Percentiles rank a stretch among this genome's conserved stretches.
Evolutionary conservation across 2,888 invertebrate species (phyloP).

Genomic region (Penaeus monodon): DNA sequence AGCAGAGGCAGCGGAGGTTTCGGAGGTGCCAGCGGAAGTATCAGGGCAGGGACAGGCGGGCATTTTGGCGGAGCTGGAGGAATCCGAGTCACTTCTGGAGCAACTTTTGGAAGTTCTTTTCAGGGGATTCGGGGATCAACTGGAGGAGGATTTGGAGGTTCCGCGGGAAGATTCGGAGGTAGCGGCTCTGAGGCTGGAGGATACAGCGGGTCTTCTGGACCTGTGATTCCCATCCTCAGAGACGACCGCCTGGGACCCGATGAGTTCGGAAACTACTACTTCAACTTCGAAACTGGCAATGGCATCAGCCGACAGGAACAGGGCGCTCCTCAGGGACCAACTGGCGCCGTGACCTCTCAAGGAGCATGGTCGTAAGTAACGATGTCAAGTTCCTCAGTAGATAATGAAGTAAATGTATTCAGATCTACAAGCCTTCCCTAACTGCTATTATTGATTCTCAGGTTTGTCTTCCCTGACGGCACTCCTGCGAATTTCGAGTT

Average conservation of each 20-base stretch:
- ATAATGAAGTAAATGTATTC: not conserved
- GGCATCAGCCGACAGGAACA: slow-evolving; percentile 29
- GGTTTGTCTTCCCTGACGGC: slow-evolving; percentile 46
- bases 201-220: slow-evolving; percentile 28
- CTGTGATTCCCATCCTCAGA: slow-evolving; percentile 31
- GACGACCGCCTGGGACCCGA: slow-evolving; percentile 31
- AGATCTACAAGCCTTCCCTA: not conserved
- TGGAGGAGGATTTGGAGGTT: slow-evolving; percentile 35
- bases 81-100: no score
- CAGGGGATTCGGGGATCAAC: slow-evolving; percentile 26
- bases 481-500: slow-evolving; percentile 40
- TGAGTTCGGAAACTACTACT: slow-evolving; percentile 24
- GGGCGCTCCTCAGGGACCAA: slow-evolving; percentile 23
- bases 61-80: no score
- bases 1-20: no score
- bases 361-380: slow-evolving; percentile 28
- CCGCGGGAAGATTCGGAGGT: slow-evolving; percentile 11
- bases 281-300: slow-evolving; percentile 28
- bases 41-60: no score
- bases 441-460: not conserved
- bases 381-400: not conserved
- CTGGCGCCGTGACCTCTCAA: slow-evolving; percentile 18
- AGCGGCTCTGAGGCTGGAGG: not conserved
- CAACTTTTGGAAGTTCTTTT: slow-evolving; percentile 21
- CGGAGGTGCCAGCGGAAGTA: no score